Conservation (phyloP, 2,888 invertebrate species). For the Cryptosula pallasiana region DNA sequence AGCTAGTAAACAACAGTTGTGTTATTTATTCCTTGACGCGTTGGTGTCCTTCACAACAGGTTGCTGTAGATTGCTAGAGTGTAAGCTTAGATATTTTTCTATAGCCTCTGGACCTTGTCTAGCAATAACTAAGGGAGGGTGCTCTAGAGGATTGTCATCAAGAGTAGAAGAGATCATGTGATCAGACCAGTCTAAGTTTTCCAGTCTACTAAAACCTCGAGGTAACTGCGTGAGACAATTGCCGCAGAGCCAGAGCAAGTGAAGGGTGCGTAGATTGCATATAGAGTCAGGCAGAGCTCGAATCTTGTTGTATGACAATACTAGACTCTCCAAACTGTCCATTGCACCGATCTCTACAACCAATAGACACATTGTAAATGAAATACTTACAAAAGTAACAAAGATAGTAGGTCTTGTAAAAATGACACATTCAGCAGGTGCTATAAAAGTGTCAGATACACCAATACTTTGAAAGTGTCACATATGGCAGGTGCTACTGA, state of each 20-base stretch:
- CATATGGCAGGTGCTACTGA: too few relatives aligned
- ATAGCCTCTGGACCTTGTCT: slow-evolving; percentile 46
- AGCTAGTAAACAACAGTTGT: too few relatives aligned
- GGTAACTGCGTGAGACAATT: slow-evolving; percentile 49
- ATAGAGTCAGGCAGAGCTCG: slow-evolving; percentile 44
- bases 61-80: not conserved
- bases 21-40: too few relatives aligned
- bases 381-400: too few relatives aligned
- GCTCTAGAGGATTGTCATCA: slow-evolving; percentile 46
- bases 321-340: slow-evolving; percentile 44
- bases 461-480: too few relatives aligned
- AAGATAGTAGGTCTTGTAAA: too few relatives aligned
- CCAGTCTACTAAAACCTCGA: slow-evolving; percentile 41
- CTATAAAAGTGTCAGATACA: too few relatives aligned
- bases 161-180: slow-evolving; percentile 40
- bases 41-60: too few relatives aligned
- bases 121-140: slow-evolving; percentile 51
- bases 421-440: too few relatives aligned
- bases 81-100: slow-evolving; percentile 36
- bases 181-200: slow-evolving; percentile 46
- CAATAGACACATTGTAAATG: too few relatives aligned
- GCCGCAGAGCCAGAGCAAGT: slow-evolving; percentile 53
- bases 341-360: slow-evolving; percentile 40
- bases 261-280: slow-evolving; percentile 47
- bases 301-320: slow-evolving; percentile 50